Base-by-base conservation (phyloP, 2,113 vertebrate species). In the Anhinga anhinga region DNA sequence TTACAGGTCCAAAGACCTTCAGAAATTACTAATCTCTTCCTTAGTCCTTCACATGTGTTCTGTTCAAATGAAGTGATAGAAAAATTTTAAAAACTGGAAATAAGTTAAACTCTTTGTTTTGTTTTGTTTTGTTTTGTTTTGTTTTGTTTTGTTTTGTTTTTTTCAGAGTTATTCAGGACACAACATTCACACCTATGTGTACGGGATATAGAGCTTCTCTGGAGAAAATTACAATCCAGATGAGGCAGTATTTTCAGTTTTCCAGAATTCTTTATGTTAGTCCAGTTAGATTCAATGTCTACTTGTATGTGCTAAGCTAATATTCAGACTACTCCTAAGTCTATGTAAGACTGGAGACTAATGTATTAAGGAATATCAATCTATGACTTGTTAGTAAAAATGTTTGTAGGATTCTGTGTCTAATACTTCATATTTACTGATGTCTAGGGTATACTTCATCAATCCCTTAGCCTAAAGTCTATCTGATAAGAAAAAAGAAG, bases 141-240 rank as follows among this genome's bases (percentile, higher is more conserved):
- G 38, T 40, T 40, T 40, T 40, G 38, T 40, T 40, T 40, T n/a
- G n/a, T 8, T 40, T 40, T 40, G 38, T 40, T 40, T 40, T 40
- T 40, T 40, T 40, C 21, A 49, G 40, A 42, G 15, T 73, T 93
- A 59, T 52, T 69, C 5, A 10, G 20, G 29, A 32, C 36, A 62
- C 15, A 10, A 5, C 32, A 10, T 30, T 34, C 14, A 53, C 40
- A 4, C 2, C 1, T 40, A 19, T 44, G 4, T 49, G 3, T 49
- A 58, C 2, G 36, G 9, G 23, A n/a, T 4, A 29, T 3, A 70
- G 23, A 47, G 5, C 4, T 86, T 52, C 27, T 84, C 36, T 58
- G 13, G 8, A 45, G 27, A 83, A 89, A 91, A 83, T 32, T 18
- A 30, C 6, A 2, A 0, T 15, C 23, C 32, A 47, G 11, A 88